Conservation (phyloP, 2,888 invertebrate species). For the Lepeophtheirus nordmannii region DNA sequence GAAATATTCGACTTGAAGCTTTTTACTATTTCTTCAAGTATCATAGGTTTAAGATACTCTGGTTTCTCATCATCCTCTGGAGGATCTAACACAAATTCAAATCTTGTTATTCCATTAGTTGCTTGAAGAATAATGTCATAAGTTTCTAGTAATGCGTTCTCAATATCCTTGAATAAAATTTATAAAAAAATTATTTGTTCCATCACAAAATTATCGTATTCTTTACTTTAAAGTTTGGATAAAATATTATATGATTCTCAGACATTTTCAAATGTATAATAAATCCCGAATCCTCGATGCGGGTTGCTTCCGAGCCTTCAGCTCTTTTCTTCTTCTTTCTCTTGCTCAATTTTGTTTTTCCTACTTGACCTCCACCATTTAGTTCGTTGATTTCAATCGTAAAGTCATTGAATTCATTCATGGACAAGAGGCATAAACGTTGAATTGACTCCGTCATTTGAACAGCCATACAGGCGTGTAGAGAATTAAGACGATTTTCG, state of each 20-base stretch:
- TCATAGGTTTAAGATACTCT: constrained; percentile 20
- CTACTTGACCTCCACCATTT: constrained; percentile 9
- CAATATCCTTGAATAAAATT: constrained; percentile 10
- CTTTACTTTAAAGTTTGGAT: constrained; percentile 4
- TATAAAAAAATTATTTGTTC: background rate
- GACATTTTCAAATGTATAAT: constrained; percentile 9
- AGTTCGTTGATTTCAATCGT: background rate
- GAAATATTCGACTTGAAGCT: constrained; percentile 25
- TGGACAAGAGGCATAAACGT: background rate
- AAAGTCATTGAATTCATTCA: constrained; percentile 15
- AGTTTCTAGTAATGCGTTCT: constrained; percentile 13
- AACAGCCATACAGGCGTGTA: constrained; percentile 13
- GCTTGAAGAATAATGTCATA: constrained; percentile 10
- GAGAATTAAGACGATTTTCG: background rate
- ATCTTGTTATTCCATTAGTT: constrained; percentile 2
- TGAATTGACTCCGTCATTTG: constrained; percentile 16
- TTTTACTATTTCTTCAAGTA: constrained; percentile 34
- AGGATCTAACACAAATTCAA: constrained; percentile 16
- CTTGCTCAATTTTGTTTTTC: background rate
- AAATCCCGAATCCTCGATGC: constrained; percentile 4
- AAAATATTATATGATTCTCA: constrained; percentile 1
- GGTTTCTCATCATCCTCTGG: constrained; percentile 18
- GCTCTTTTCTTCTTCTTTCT: background rate
- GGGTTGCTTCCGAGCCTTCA: background rate
- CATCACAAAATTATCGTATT: background rate